phyloP scores from a whole-genome alignment of 1,140 invertebrate genomes.

The Arctopsyche grandis region DNA sequence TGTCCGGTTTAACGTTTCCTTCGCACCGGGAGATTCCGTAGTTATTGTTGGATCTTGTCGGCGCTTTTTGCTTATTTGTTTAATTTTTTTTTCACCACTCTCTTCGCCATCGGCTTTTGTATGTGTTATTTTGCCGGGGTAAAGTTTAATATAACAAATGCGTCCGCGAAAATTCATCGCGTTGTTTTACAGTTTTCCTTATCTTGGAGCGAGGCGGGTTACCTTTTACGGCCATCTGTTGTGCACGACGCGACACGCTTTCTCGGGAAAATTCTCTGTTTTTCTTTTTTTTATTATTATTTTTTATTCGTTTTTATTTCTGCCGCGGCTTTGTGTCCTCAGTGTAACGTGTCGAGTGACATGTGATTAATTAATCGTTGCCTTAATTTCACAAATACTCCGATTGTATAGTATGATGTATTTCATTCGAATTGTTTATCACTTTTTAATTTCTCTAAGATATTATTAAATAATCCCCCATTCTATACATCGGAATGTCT shows the following conservation, averaged over 20 bases:
- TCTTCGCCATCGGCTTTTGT: background rate
- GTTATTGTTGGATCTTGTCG: conserved; percentile 5
- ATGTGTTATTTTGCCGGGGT: background rate
- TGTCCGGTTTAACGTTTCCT: background rate
- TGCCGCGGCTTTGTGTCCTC: too few species aligned
- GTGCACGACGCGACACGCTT: background rate
- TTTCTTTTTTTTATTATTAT: too few species aligned
- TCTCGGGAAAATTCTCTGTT: background rate
- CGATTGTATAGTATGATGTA: too few species aligned
- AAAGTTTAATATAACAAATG: conserved; percentile 32
- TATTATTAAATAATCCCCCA: too few species aligned
- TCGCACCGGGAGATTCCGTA: background rate
- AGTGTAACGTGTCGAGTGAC: too few species aligned
- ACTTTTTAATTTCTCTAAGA: too few species aligned
- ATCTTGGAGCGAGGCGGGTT: background rate
- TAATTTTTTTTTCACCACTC: background rate
- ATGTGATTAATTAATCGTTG: too few species aligned
- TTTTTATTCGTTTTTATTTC: too few species aligned
- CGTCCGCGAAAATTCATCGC: conserved; percentile 26
- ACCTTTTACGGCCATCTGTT: conserved; percentile 25
- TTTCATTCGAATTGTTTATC: too few species aligned
- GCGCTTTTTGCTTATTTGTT: background rate
- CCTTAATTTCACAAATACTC: too few species aligned
- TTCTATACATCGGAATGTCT: too few species aligned
- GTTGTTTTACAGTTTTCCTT: conserved; percentile 8